Percentiles rank a stretch among this genome's conserved stretches.
Evolutionary conservation across 1,140 invertebrate genomes (phyloP).

Genomic region (Drosophila murphyi): DNA sequence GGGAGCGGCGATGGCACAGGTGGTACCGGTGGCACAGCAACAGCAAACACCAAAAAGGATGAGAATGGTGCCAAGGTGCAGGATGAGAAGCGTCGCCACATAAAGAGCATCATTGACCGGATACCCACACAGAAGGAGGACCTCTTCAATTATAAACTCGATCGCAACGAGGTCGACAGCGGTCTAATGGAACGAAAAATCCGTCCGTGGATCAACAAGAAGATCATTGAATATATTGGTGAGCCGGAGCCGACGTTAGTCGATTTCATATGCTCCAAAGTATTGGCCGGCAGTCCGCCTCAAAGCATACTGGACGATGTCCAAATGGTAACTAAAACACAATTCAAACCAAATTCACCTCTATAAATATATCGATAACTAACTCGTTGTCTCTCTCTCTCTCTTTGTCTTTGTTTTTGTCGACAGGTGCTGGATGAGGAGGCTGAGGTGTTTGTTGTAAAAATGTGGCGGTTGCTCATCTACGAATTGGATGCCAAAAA

Average conservation of each 20-base stretch:
- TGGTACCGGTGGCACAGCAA: slow-evolving; percentile 16
- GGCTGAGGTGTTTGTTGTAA: slow-evolving; percentile 99
- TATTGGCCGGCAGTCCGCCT: slow-evolving; percentile 95
- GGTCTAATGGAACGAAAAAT: slow-evolving; percentile 97
- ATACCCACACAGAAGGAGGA: slow-evolving; percentile 99
- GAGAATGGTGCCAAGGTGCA: slow-evolving; percentile 89
- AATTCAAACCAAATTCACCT: too few species aligned
- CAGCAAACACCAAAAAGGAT: slow-evolving; percentile 87
- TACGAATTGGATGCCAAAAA: slow-evolving; percentile 99
- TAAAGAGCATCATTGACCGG: slow-evolving; percentile 98
- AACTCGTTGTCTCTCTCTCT: not conserved
- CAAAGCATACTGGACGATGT: slow-evolving; percentile 98
- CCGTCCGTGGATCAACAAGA: slow-evolving; percentile 99
- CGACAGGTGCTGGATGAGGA: slow-evolving; percentile 98
- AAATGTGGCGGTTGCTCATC: slow-evolving; percentile 99
- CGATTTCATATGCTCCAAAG: slow-evolving; percentile 99
- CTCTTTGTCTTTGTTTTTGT: not conserved
- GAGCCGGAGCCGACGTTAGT: slow-evolving; percentile 99
- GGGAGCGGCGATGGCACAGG: slow-evolving; percentile 46
- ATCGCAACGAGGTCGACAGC: slow-evolving; percentile 92
- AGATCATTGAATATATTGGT: slow-evolving; percentile 99
- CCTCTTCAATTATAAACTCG: slow-evolving; percentile 96
- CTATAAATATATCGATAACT: not conserved
- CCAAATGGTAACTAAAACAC: slow-evolving; percentile 92
- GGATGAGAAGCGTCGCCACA: slow-evolving; percentile 98